A percentile compares a stretch with the other conserved stretches of the same genome.
phyloP scores from a whole-genome alignment of 2,888 invertebrate genomes.

The Limnephilus marmoratus region DNA sequence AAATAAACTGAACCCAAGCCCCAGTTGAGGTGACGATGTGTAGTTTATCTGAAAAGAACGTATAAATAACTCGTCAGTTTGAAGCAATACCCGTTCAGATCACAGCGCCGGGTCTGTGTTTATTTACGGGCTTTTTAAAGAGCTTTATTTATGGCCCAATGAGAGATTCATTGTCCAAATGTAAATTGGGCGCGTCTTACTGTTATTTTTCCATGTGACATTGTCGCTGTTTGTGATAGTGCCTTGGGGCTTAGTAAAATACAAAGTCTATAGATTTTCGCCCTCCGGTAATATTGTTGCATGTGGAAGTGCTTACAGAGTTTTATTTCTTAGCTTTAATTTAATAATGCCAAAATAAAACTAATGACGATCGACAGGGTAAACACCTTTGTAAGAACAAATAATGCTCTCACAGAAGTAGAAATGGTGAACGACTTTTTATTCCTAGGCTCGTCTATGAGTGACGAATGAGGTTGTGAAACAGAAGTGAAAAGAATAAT shows the following conservation, averaged over 20 bases:
- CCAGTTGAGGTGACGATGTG: neutral
- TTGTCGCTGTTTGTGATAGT: neutral
- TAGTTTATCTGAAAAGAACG: neutral
- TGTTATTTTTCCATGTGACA: constrained; percentile 21
- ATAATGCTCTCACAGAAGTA: no score
- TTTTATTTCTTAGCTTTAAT: neutral
- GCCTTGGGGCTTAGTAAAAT: neutral
- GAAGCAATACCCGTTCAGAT: neutral
- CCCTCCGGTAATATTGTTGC: neutral
- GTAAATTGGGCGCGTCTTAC: neutral
- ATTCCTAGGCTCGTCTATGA: no score
- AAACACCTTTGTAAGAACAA: no score
- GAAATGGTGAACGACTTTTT: no score
- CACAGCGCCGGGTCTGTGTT: neutral
- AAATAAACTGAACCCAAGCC: neutral
- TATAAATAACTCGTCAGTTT: constrained; percentile 3
- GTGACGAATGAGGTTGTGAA: no score
- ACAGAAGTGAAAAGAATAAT: no score
- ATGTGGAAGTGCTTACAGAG: neutral
- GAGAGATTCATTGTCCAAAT: constrained; percentile 21
- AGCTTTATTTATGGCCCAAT: constrained; percentile 8
- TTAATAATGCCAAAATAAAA: neutral
- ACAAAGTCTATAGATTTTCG: neutral
- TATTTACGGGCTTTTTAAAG: constrained; percentile 14
- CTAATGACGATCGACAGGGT: no score